phyloP scores from a whole-genome alignment of 2,113 vertebrate species.

The Aleadryas rufinucha region DNA sequence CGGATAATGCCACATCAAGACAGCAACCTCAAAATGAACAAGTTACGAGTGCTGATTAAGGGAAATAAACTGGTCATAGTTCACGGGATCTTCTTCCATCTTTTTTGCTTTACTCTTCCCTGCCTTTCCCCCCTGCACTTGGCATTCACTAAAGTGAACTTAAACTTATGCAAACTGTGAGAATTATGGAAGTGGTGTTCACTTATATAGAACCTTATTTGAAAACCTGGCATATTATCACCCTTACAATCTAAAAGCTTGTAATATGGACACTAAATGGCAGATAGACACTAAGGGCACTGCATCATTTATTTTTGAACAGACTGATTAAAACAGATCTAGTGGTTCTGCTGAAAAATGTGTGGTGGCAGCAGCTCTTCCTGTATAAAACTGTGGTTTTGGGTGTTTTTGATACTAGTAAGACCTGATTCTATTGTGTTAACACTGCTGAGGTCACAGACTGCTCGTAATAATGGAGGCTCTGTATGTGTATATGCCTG shows the following conservation, averaged over 20 bases:
- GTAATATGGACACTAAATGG: neutral
- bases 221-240: neutral
- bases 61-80: neutral
- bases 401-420: neutral
- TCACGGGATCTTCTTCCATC: neutral
- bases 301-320: neutral
- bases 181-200: neutral
- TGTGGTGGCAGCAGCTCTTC: neutral
- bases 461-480: neutral
- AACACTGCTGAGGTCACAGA: neutral
- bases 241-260: neutral
- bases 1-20: neutral
- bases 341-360: neutral
- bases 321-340: neutral
- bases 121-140: accelerated
- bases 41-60: neutral
- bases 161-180: no score
- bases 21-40: neutral
- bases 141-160: neutral
- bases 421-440: neutral
- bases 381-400: neutral
- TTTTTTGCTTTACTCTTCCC: neutral
- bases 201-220: no score
- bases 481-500: neutral
- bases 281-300: neutral